A percentile compares a stretch with the other conserved stretches of the same genome.
These are phyloP conservation scores for Drosophila rhopaloa DNA, from an alignment of 1,140 invertebrate species.

Conservation along the genomic window DNA sequence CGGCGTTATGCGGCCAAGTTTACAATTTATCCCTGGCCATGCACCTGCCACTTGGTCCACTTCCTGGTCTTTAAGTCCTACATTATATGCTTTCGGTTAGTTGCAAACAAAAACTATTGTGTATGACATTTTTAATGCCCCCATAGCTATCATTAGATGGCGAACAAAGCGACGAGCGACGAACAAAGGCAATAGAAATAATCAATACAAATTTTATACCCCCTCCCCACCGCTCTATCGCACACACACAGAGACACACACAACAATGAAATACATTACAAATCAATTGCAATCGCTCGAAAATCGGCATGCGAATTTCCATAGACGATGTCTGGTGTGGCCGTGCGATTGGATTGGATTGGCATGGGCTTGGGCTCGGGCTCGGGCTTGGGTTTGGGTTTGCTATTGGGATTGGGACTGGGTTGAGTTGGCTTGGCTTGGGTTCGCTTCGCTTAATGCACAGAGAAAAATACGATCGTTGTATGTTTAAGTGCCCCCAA, in stretches of 20 bases:
- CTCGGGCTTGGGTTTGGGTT: background rate
- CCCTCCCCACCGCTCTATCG: background rate
- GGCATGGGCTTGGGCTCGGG: slow-evolving; percentile 26
- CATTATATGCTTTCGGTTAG: slow-evolving; percentile 14
- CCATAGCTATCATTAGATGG: slow-evolving; percentile 79
- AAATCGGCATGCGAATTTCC: slow-evolving; percentile 81
- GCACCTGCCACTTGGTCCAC: slow-evolving; percentile 13
- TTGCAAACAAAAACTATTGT: slow-evolving; percentile 29
- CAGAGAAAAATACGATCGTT: slow-evolving; percentile 3
- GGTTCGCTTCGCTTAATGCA: slow-evolving; percentile 24
- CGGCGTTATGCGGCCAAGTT: slow-evolving; percentile 49
- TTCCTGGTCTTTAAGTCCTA: slow-evolving; percentile 31
- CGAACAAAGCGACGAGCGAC: slow-evolving; percentile 69
- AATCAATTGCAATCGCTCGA: slow-evolving; percentile 82
- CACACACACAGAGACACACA: slow-evolving; percentile 23
- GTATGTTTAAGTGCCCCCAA: no score
- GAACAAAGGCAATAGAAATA: slow-evolving; percentile 82
- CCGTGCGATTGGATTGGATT: slow-evolving; percentile 50
- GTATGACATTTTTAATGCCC: slow-evolving; percentile 81
- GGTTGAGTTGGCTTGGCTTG: slow-evolving; percentile 31
- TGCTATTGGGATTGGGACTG: slow-evolving; percentile 11
- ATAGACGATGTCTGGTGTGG: slow-evolving; percentile 74
- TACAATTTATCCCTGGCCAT: slow-evolving; percentile 44
- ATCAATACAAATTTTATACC: slow-evolving; percentile 80
- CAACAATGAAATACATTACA: slow-evolving; percentile 83